Percentiles rank a stretch among this genome's conserved stretches.
phyloP scores from a whole-genome alignment of 2,113 vertebrate species.

The Onychostruthus taczanowskii region DNA sequence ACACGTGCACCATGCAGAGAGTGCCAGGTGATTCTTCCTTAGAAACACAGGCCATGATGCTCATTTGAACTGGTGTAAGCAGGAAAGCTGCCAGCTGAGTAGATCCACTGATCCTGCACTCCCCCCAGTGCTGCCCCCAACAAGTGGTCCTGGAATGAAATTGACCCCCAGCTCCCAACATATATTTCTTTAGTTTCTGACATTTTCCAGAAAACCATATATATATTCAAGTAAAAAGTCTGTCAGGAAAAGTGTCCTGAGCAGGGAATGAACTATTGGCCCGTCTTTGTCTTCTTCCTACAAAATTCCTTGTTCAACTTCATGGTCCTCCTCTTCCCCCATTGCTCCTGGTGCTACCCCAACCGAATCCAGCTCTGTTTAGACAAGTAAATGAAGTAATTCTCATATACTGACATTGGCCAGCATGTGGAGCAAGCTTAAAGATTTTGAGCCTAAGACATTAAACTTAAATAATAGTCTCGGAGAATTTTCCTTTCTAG shows the following conservation, averaged over 20 bases:
- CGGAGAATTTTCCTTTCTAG: not conserved
- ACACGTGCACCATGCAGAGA: too few species aligned
- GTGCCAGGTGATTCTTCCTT: not conserved
- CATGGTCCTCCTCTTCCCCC: not conserved
- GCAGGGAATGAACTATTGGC: not conserved
- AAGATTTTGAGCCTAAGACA: not conserved
- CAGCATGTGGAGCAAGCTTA: not conserved
- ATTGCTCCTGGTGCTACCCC: not conserved
- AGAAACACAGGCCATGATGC: accelerated
- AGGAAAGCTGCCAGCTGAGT: not conserved
- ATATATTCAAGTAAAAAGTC: not conserved
- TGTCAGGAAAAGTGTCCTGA: not conserved
- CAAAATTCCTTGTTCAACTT: not conserved
- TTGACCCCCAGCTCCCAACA: not conserved
- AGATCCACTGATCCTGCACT: not conserved
- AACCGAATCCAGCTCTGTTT: not conserved
- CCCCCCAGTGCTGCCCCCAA: accelerated
- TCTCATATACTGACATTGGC: not conserved
- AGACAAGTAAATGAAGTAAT: not conserved
- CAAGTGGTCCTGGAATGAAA: not conserved
- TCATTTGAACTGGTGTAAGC: not conserved
- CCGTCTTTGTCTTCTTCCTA: not conserved
- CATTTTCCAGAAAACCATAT: not conserved
- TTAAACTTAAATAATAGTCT: not conserved
- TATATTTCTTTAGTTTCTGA: not conserved